Evolutionary conservation across 2,797 vertebrate species (phyloP).

Genomic region (Cottoperca gobio): DNA sequence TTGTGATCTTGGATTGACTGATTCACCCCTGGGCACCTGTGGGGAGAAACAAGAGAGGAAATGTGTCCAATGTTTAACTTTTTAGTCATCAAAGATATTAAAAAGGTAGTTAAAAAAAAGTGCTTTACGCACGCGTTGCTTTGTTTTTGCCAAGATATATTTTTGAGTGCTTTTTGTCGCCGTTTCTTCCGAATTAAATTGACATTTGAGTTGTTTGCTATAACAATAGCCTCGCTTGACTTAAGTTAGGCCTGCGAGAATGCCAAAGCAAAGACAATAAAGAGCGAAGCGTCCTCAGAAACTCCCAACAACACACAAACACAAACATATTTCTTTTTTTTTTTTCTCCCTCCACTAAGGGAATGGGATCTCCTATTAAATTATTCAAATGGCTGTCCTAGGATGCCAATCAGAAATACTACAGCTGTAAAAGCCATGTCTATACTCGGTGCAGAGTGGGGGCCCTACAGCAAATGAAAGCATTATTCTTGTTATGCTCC

Average conservation of each 20-base stretch:
- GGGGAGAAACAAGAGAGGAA: constrained; percentile 2
- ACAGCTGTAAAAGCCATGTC: constrained; percentile 85
- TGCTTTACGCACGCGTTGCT: neutral
- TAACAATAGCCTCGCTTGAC: constrained; percentile 51
- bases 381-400: constrained; percentile 87
- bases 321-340: constrained; percentile 75
- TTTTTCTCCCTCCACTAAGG: constrained; percentile 65
- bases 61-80: constrained; percentile 17
- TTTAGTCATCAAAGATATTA: constrained; percentile 23
- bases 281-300: constrained; percentile 42
- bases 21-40: constrained; percentile 27
- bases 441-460: constrained; percentile 78
- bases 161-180: neutral
- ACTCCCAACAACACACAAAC: constrained; percentile 61
- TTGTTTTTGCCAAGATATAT: neutral
- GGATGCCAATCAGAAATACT: constrained; percentile 89
- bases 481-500: constrained; percentile 87
- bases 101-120: neutral
- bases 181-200: constrained; percentile 8
- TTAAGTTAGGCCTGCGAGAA: constrained; percentile 62
- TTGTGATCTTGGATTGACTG: constrained; percentile 57
- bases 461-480: constrained; percentile 84
- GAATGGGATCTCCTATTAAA: constrained; percentile 83
- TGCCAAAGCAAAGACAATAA: constrained; percentile 66
- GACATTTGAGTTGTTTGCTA: constrained; percentile 46